A percentile compares a stretch with the other conserved stretches of the same genome.
These are phyloP conservation scores for Drosophila sordidula DNA, from an alignment of 2,888 invertebrate species.

Conservation along the genomic window DNA sequence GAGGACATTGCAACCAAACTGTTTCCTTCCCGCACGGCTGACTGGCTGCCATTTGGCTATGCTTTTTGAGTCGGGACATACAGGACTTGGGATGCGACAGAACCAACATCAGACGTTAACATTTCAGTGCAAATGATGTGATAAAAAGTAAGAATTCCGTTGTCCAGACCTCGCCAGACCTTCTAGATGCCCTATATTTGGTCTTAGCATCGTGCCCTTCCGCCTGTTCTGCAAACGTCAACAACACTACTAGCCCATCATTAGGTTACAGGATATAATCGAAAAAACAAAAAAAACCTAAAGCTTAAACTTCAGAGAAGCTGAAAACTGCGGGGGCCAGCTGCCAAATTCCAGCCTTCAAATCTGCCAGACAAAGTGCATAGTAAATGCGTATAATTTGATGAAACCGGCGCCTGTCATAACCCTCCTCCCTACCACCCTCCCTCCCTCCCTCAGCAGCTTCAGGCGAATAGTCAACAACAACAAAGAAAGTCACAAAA, in stretches of 20 bases:
- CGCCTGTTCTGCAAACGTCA: no score
- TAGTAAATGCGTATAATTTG: conserved; percentile 62
- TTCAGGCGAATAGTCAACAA: conserved; percentile 39
- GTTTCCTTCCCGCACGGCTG: conserved; percentile 64
- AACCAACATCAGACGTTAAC: conserved; percentile 64
- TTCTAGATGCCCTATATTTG: not conserved
- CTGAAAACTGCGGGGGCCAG: not conserved
- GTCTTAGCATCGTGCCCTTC: no score
- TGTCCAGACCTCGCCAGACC: not conserved
- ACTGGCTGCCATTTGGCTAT: conserved; percentile 56
- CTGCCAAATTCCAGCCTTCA: conserved; percentile 11
- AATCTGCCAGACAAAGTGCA: conserved; percentile 45
- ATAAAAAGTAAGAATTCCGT: conserved; percentile 59
- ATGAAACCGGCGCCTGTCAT: conserved; percentile 38
- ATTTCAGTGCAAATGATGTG: conserved; percentile 75
- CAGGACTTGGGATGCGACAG: conserved; percentile 31
- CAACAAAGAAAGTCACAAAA: conserved; percentile 39
- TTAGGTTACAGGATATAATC: not conserved
- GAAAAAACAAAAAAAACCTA: conserved; percentile 6
- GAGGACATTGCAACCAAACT: conserved; percentile 57
- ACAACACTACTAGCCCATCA: not conserved
- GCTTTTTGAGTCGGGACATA: conserved; percentile 39
- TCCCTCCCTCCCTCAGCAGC: conserved; percentile 6
- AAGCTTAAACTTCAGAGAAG: not conserved
- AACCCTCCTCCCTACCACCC: not conserved